These are phyloP conservation scores for Helicoverpa armigera DNA, from an alignment of 1,140 invertebrate species.

Conservation along the genomic window DNA sequence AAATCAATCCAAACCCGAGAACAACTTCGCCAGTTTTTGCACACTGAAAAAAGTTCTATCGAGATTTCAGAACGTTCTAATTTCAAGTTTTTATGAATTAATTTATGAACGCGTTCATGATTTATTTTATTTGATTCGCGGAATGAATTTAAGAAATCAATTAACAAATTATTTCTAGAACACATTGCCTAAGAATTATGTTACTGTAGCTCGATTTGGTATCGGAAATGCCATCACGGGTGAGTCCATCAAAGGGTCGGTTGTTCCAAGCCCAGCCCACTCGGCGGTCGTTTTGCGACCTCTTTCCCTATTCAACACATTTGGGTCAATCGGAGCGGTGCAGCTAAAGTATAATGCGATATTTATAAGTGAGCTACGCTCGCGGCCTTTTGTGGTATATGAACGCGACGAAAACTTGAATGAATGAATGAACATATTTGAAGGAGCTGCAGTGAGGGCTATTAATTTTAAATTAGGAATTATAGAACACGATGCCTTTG, in stretches of 20 bases:
- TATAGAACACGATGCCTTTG: too few species aligned
- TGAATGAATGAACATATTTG: constrained; percentile 36
- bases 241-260: constrained; percentile 51
- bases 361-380: constrained; percentile 17
- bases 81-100: too few species aligned
- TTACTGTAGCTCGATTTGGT: constrained; percentile 44
- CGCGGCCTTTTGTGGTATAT: constrained; percentile 26
- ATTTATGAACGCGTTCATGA: background rate
- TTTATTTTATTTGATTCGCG: too few species aligned
- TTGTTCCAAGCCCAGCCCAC: constrained; percentile 50
- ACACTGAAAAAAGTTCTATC: too few species aligned
- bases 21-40: too few species aligned
- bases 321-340: constrained; percentile 54
- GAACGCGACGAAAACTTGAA: constrained; percentile 3
- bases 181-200: constrained; percentile 31
- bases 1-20: too few species aligned
- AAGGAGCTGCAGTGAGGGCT: background rate
- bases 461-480: background rate
- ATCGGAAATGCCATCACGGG: constrained; percentile 47
- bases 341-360: constrained; percentile 39
- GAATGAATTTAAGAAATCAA: background rate
- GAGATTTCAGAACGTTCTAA: too few species aligned
- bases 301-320: constrained; percentile 48
- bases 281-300: constrained; percentile 45
- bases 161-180: background rate